phyloP scores from a whole-genome alignment of 2,888 invertebrate genomes.

The Agrotis segetum region DNA sequence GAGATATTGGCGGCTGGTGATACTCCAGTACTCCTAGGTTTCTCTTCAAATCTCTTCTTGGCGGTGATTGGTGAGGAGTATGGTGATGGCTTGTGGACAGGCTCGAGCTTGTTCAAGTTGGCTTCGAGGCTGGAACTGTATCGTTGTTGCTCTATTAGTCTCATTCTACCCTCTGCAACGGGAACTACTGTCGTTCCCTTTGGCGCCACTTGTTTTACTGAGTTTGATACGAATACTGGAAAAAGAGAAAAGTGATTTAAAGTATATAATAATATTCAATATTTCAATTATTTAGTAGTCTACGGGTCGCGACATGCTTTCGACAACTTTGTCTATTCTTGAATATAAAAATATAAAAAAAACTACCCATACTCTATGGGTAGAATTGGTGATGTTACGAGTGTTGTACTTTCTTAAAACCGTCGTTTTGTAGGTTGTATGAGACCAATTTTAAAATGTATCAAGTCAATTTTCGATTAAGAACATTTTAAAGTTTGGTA shows the following conservation, averaged over 20 bases:
- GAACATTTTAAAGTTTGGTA: too few relatives aligned
- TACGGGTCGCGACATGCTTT: too few relatives aligned
- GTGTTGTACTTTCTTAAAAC: too few relatives aligned
- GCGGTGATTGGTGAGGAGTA: conserved; percentile 68
- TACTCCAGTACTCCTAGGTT: conserved; percentile 61
- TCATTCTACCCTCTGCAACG: conserved; percentile 91
- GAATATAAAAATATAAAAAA: too few relatives aligned
- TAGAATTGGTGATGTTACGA: too few relatives aligned
- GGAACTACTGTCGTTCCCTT: conserved; percentile 87
- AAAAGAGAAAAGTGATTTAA: conserved; percentile 28
- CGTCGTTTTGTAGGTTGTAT: too few relatives aligned
- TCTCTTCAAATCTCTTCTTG: conserved; percentile 62
- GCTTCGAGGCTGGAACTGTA: conserved; percentile 92
- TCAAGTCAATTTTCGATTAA: too few relatives aligned
- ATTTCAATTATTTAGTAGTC: too few relatives aligned
- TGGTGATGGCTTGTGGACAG: conserved; percentile 72
- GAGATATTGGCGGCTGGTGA: conserved; percentile 76
- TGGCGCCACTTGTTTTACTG: conserved; percentile 77
- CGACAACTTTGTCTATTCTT: too few relatives aligned
- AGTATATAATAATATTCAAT: too few relatives aligned
- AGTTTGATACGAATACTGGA: conserved; percentile 82
- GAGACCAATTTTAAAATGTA: too few relatives aligned
- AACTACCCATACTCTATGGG: too few relatives aligned
- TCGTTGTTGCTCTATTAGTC: conserved; percentile 87
- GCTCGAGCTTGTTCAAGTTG: conserved; percentile 85